Conservation (phyloP, 2,888 invertebrate genomes). For the Eupelmus urozonus region DNA sequence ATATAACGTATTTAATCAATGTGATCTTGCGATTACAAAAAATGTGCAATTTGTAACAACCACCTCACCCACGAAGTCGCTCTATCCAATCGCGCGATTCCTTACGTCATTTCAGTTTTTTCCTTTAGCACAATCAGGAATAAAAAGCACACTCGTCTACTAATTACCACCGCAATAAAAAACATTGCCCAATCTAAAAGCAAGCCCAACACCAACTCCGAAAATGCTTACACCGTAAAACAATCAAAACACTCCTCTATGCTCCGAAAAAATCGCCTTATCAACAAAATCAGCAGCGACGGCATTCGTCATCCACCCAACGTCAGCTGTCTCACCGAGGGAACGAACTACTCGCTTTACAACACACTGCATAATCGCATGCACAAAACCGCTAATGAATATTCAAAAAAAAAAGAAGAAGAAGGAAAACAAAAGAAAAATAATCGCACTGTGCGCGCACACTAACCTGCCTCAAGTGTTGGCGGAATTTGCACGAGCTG, state of each 20-base stretch:
- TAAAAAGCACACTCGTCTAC: too few relatives aligned
- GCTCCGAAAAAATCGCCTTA: too few relatives aligned
- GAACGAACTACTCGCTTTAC: background rate
- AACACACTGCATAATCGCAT: background rate
- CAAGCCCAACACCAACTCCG: too few relatives aligned
- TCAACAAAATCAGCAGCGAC: background rate
- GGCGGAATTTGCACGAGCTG: constrained; percentile 43
- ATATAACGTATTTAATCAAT: too few relatives aligned
- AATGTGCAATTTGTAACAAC: constrained; percentile 14
- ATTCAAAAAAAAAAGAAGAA: background rate
- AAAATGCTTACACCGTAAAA: too few relatives aligned
- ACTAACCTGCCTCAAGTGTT: constrained; percentile 43
- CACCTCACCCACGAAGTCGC: background rate
- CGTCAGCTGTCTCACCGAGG: too few relatives aligned
- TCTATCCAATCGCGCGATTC: constrained; percentile 23
- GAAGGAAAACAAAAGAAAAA: background rate
- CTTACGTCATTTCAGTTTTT: background rate
- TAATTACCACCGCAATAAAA: too few relatives aligned
- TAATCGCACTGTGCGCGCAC: background rate
- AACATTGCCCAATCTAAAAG: too few relatives aligned
- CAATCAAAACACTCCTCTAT: too few relatives aligned
- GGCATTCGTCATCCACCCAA: background rate
- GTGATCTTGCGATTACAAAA: background rate
- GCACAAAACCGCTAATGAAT: background rate
- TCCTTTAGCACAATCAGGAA: background rate